These are phyloP conservation scores for Cheilosia urbana DNA, from an alignment of 2,888 invertebrate genomes.

Conservation along the genomic window DNA sequence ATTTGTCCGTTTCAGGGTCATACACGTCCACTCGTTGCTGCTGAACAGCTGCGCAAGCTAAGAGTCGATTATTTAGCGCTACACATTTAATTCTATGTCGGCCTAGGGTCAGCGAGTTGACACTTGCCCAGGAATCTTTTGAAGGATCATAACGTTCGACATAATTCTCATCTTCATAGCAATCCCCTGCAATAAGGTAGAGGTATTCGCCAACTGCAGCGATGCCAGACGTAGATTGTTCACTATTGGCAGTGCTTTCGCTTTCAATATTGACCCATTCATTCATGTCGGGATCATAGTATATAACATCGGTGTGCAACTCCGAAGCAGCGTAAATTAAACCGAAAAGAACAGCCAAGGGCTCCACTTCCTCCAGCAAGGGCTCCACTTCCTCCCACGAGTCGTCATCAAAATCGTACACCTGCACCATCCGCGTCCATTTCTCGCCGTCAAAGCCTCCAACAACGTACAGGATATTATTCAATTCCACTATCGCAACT, in stretches of 20 bases:
- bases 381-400: neutral
- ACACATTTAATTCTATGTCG: neutral
- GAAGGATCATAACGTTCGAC: neutral
- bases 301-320: too few relatives aligned
- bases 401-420: neutral
- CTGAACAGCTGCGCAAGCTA: too few relatives aligned
- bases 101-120: neutral
- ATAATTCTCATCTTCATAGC: neutral
- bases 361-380: neutral
- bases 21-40: neutral
- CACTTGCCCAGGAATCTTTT: neutral
- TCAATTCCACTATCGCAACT: neutral
- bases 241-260: accelerated
- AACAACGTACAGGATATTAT: neutral
- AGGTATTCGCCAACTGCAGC: neutral
- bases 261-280: too few relatives aligned
- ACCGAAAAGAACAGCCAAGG: too few relatives aligned
- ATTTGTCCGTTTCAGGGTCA: neutral
- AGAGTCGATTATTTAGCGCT: neutral
- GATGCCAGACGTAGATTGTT: neutral
- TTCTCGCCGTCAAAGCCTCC: neutral
- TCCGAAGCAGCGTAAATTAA: too few relatives aligned
- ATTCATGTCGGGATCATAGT: too few relatives aligned
- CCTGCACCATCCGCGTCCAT: neutral
- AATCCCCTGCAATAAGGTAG: neutral